Evolutionary conservation across 1,140 invertebrate genomes (phyloP).

Genomic region (Drosophila setifemur): DNA sequence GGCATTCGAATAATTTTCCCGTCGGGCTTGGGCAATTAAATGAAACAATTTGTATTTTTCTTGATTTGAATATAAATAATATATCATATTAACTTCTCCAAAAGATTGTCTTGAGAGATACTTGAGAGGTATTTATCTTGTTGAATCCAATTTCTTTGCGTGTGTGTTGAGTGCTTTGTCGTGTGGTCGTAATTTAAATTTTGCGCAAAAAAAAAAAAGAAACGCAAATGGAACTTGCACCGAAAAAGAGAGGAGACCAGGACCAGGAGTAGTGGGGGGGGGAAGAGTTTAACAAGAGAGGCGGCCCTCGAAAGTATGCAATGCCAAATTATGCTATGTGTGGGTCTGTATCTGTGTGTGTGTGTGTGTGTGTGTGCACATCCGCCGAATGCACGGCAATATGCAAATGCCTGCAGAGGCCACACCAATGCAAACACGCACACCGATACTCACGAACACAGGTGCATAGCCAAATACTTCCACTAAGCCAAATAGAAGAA

Average conservation of each 20-base stretch:
- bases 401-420: slow-evolving; percentile 37
- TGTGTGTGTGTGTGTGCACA: neutral
- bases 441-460: neutral
- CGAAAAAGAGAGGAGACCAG: slow-evolving; percentile 7
- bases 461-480: slow-evolving; percentile 22
- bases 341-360: neutral
- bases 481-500: slow-evolving; percentile 19
- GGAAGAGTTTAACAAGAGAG: slow-evolving; percentile 3
- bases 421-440: slow-evolving; percentile 3
- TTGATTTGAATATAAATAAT: too few species aligned
- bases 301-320: slow-evolving; percentile 67
- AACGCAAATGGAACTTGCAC: neutral
- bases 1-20: too few species aligned
- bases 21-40: too few species aligned
- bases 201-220: slow-evolving; percentile 16
- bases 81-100: too few species aligned
- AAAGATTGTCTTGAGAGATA: too few species aligned
- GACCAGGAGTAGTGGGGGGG: neutral
- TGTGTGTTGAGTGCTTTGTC: slow-evolving; percentile 27
- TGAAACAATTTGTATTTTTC: too few species aligned
- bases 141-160: neutral
- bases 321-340: slow-evolving; percentile 68
- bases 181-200: slow-evolving; percentile 69
- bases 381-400: slow-evolving; percentile 11
- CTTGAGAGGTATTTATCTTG: too few species aligned